Evolutionary conservation across 2,888 invertebrate genomes (phyloP).

Genomic region (Cheilosia soror): DNA sequence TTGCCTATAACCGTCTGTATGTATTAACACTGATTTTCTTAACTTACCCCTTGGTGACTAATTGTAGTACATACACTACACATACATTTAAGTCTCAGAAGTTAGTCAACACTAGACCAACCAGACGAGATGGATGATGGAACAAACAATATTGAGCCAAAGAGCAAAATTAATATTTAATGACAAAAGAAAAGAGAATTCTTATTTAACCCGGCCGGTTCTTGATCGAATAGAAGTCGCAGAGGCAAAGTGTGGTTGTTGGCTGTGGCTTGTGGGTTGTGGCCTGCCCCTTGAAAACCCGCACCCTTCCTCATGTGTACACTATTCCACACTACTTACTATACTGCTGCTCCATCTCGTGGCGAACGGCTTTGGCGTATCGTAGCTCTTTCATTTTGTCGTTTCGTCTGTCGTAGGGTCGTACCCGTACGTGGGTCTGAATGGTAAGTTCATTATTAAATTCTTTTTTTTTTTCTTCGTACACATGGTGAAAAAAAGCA

Average conservation of each 20-base stretch:
- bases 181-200: slow-evolving; percentile 72
- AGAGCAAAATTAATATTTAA: slow-evolving; percentile 70
- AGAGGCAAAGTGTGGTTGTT: slow-evolving; percentile 12
- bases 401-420: slow-evolving; percentile 42
- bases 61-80: slow-evolving; percentile 31
- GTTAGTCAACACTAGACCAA: neutral
- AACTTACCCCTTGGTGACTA: slow-evolving; percentile 6
- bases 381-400: slow-evolving; percentile 31
- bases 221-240: slow-evolving; percentile 25
- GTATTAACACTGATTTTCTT: slow-evolving; percentile 63
- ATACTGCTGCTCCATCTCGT: slow-evolving; percentile 48
- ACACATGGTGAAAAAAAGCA: slow-evolving; percentile 65
- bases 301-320: slow-evolving; percentile 46
- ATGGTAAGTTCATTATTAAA: slow-evolving; percentile 74
- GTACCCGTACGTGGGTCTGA: slow-evolving; percentile 71
- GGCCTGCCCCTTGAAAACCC: neutral
- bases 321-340: slow-evolving; percentile 1
- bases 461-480: slow-evolving; percentile 67
- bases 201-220: slow-evolving; percentile 54
- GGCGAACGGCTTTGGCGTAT: slow-evolving; percentile 37
- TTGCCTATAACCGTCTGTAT: slow-evolving; percentile 53
- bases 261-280: too few species aligned
- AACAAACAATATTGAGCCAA: slow-evolving; percentile 28
- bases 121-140: neutral
- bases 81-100: neutral